These are phyloP conservation scores for Etheostoma spectabile DNA, from an alignment of 2,113 vertebrate species.

Conservation along the genomic window DNA sequence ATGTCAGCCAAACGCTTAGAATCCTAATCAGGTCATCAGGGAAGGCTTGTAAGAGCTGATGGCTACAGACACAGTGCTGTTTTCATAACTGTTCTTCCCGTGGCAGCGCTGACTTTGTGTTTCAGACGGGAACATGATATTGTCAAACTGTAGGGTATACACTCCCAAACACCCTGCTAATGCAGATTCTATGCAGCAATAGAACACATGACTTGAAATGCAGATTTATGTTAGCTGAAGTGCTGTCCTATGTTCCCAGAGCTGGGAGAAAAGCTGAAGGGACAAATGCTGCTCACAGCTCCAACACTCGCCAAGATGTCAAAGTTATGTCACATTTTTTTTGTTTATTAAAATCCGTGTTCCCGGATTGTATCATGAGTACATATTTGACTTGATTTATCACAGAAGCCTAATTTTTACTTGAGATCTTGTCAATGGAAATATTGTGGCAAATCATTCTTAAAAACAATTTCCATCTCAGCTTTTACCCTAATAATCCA, in stretches of 20 bases:
- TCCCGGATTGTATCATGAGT: not conserved
- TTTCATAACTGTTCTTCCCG: constrained; percentile 39
- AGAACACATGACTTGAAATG: constrained; percentile 53
- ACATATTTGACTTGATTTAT: not conserved
- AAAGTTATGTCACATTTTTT: constrained; percentile 14
- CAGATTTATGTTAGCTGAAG: constrained; percentile 31
- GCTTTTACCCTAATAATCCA: not conserved
- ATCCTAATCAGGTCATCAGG: constrained; percentile 67
- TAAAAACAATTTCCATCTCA: not conserved
- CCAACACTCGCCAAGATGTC: not conserved
- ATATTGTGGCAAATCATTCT: not conserved
- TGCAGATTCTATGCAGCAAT: constrained; percentile 26
- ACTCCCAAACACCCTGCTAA: constrained; percentile 22
- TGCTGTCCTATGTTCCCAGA: constrained; percentile 19
- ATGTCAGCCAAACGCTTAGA: constrained; percentile 55
- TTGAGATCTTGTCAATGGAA: not conserved
- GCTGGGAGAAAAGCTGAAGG: not conserved
- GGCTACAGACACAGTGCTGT: constrained; percentile 57
- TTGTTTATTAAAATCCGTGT: not conserved
- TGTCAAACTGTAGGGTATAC: constrained; percentile 29
- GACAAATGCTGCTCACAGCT: constrained; percentile 2
- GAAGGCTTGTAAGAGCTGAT: constrained; percentile 60
- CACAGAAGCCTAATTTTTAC: not conserved
- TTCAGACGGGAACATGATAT: constrained; percentile 38
- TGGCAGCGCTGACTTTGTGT: constrained; percentile 26